A percentile compares a stretch with the other conserved stretches of the same genome.
phyloP scores from a whole-genome alignment of 2,888 invertebrate species.

The Lasioglossum vierecki region DNA sequence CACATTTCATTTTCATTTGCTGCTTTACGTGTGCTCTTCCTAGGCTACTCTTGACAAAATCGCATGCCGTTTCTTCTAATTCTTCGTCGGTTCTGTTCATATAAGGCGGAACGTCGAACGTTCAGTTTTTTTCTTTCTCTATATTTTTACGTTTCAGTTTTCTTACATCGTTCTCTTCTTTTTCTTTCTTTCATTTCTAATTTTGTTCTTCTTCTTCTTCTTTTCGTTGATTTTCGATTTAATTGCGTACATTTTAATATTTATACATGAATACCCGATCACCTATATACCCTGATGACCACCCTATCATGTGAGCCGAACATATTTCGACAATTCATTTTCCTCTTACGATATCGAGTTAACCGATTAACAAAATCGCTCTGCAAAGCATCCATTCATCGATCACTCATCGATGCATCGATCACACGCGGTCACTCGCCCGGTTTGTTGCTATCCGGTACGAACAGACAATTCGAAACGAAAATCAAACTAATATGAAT shows the following conservation, averaged over 20 bases:
- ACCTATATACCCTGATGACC: conserved; percentile 74
- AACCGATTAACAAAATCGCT: neutral
- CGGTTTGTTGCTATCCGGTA: neutral
- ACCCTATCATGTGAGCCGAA: conserved; percentile 74
- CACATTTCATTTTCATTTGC: conserved; percentile 83
- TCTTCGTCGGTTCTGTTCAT: conserved; percentile 26
- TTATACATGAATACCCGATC: conserved; percentile 77
- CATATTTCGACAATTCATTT: conserved; percentile 76
- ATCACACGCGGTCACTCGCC: neutral
- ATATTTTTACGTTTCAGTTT: conserved; percentile 45
- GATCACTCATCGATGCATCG: conserved; percentile 37
- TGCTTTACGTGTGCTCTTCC: conserved; percentile 82
- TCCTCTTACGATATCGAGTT: conserved; percentile 4
- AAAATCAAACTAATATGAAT: neutral
- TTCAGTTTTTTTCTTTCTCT: conserved; percentile 59
- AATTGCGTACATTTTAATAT: conserved; percentile 70
- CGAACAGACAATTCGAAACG: conserved; percentile 4
- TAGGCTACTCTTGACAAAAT: conserved; percentile 60
- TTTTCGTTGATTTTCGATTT: conserved; percentile 18
- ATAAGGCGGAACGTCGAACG: conserved; percentile 50
- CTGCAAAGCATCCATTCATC: conserved; percentile 23
- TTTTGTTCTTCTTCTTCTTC: conserved; percentile 31
- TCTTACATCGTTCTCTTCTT: neutral
- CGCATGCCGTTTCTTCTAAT: conserved; percentile 63
- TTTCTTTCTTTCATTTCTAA: conserved; percentile 12